Conservation (phyloP, 2,888 invertebrate species). For the Aporophyla nigra region DNA sequence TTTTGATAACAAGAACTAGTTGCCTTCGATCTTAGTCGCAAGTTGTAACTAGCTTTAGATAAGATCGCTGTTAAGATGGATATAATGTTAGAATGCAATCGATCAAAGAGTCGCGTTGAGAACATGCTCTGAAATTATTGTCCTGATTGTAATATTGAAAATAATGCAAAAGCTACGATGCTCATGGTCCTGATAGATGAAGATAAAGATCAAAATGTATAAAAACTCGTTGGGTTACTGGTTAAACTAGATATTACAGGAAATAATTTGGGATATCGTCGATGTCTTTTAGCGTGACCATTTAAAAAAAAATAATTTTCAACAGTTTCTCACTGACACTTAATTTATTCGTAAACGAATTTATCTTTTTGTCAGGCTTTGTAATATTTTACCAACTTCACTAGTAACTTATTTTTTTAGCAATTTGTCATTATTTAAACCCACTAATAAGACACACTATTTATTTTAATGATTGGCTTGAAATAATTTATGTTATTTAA, state of each 20-base stretch:
- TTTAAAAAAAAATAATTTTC: neutral
- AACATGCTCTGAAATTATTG: constrained; percentile 15
- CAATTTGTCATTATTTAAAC: constrained; percentile 35
- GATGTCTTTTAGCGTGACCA: constrained; percentile 4
- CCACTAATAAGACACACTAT: constrained; percentile 45
- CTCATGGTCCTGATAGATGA: neutral
- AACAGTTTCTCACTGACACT: neutral
- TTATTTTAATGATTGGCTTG: constrained; percentile 42
- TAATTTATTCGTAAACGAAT: constrained; percentile 31
- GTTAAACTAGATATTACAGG: constrained; percentile 1
- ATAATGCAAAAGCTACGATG: constrained; percentile 1
- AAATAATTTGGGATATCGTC: constrained; percentile 28
- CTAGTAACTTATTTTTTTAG: constrained; percentile 11
- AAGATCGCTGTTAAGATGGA: constrained; percentile 54
- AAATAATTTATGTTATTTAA: constrained; percentile 38
- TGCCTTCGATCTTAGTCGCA: constrained; percentile 53
- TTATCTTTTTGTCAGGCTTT: constrained; percentile 23
- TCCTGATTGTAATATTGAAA: neutral
- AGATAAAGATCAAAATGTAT: neutral
- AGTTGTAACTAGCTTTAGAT: constrained; percentile 58
- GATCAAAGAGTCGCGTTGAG: constrained; percentile 44
- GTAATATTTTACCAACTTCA: constrained; percentile 11
- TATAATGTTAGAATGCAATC: constrained; percentile 40
- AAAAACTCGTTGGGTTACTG: neutral
- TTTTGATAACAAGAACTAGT: constrained; percentile 65